A percentile compares a stretch with the other conserved stretches of the same genome.
These are phyloP conservation scores for Zaprionus vittiger DNA, from an alignment of 1,140 invertebrate genomes.

Conservation along the genomic window DNA sequence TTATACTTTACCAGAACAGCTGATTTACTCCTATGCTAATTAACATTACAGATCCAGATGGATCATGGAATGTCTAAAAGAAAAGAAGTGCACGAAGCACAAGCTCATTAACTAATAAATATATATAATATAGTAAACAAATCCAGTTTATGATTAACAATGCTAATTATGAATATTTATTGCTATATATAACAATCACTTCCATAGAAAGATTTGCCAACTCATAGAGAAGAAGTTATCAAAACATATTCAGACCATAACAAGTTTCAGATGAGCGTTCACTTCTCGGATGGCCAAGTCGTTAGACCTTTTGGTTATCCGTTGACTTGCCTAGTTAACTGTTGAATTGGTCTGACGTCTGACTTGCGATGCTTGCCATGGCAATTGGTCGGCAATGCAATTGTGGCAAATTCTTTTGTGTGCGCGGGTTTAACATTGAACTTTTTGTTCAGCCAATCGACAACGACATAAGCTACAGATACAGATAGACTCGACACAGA, in stretches of 20 bases:
- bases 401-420: conserved; percentile 80
- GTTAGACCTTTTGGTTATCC: conserved; percentile 69
- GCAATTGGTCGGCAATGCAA: conserved; percentile 38
- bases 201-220: not conserved
- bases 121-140: too few relatives aligned
- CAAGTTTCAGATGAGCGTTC: conserved; percentile 40
- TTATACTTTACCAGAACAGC: too few relatives aligned
- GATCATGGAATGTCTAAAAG: too few relatives aligned
- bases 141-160: too few relatives aligned
- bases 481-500: conserved; percentile 35
- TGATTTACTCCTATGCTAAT: too few relatives aligned
- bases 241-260: not conserved
- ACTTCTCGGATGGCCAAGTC: conserved; percentile 50
- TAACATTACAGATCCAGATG: too few relatives aligned
- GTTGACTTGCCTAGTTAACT: conserved; percentile 74
- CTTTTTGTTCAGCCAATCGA: conserved; percentile 57
- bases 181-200: not conserved
- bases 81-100: too few relatives aligned
- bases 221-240: not conserved
- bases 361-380: conserved; percentile 23
- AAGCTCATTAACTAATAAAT: too few relatives aligned
- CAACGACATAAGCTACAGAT: conserved; percentile 51
- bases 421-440: conserved; percentile 71
- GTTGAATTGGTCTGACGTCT: conserved; percentile 51
- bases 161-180: not conserved